These are phyloP conservation scores for Imbricaverruca yamaguchii DNA, from an alignment of 2,888 invertebrate genomes.

Conservation along the genomic window DNA sequence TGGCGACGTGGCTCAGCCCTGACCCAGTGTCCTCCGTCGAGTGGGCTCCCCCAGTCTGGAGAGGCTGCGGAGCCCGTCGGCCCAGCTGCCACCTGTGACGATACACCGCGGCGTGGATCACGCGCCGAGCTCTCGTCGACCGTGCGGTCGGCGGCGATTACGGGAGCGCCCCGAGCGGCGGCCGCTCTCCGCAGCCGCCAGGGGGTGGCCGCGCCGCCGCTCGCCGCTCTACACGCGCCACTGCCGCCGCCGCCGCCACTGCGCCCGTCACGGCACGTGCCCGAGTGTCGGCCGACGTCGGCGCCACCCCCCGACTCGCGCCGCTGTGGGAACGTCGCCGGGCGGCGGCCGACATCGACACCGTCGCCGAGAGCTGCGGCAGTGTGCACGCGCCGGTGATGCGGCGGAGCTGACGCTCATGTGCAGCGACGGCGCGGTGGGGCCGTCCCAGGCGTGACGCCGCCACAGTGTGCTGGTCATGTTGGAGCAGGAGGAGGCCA, in stretches of 20 bases:
- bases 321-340: background rate
- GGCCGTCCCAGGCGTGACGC: background rate
- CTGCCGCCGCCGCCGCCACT: background rate
- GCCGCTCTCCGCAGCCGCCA: background rate
- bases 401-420: background rate
- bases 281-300: background rate
- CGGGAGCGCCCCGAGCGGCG: background rate
- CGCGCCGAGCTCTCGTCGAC: too few relatives aligned
- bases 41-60: too few relatives aligned
- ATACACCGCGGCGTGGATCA: too few relatives aligned
- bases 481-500: background rate
- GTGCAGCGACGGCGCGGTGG: background rate
- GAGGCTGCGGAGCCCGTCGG: too few relatives aligned
- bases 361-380: background rate
- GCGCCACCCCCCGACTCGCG: background rate
- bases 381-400: background rate
- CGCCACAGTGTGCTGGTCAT: background rate
- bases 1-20: too few relatives aligned
- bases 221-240: background rate
- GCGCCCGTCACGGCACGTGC: background rate
- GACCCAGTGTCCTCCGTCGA: too few relatives aligned
- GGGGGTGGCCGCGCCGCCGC: background rate
- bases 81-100: too few relatives aligned
- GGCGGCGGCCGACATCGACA: too few relatives aligned
- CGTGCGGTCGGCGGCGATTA: background rate